Base-by-base conservation (phyloP, 2,888 invertebrate species). In the Eilema caniola region DNA sequence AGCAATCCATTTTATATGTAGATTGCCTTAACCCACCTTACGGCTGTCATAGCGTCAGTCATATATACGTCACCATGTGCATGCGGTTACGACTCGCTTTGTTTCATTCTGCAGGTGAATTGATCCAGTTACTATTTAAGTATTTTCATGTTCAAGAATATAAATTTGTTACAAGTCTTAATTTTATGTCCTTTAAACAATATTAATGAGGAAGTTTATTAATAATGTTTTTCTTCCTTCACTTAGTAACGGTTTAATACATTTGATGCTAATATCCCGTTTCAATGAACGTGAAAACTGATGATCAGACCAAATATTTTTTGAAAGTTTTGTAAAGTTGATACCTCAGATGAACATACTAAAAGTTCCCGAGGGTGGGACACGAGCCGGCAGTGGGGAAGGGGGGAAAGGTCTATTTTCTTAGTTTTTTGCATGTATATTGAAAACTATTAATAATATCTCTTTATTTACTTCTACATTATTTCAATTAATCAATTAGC, bases 1-100 rank as follows among this genome's bases (percentile, higher is more conserved):
- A 71, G 78, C 72, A 82, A 81, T 78, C 76, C 69, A 56, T 77
- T 78, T 74, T 79, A 78, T 74, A 79, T 85, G 83, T 83, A 81
- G 79, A 74, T 76, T 76, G 74, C 80, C 75, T 76, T 70, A 80
- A 82, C 78, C 79, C 89, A 91, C 90, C 89, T 90, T 90, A 88
- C 84, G 75, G 62, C 82, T 66, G 68, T 66, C 71, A 62, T 31
- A 24, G 41, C 57, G 33, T 88, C 86, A 80, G 72, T 85, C 83
- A 79, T 73, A 80, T 76, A 79, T 74, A 81, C 77, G 73, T 81
- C 80, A 82, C 73, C 41, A 67, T 72, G 72, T 71, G 74, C 76
- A 65, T 63, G 71, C 74, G 70, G 62, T 70, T 41, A 56, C 25
- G 66, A 57, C 66, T 61, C 69, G 70, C 83, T 79, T 83, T 83